These are phyloP conservation scores for Alaudala cheleensis DNA, from an alignment of 2,113 vertebrate species.

Conservation along the genomic window DNA sequence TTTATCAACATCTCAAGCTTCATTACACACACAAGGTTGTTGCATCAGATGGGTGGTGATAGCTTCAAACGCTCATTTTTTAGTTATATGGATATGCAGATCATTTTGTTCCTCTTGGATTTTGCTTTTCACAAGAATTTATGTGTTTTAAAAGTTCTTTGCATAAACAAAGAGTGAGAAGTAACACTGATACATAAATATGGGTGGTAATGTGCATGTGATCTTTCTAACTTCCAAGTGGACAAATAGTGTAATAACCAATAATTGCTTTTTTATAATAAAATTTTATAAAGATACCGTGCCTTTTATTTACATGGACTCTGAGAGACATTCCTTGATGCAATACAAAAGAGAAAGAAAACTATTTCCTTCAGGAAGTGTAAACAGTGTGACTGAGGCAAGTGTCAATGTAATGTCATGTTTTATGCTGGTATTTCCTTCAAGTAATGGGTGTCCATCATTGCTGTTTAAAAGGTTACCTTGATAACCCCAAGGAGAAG, in stretches of 20 bases:
- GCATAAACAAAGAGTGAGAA: background rate
- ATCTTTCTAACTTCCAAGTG: background rate
- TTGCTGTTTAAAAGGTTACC: background rate
- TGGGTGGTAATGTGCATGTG: background rate
- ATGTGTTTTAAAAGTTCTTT: background rate
- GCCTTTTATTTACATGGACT: background rate
- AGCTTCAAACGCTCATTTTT: background rate
- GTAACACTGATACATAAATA: background rate
- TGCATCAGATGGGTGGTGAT: background rate
- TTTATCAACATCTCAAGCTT: conserved; percentile 53
- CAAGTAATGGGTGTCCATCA: background rate
- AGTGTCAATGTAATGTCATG: background rate
- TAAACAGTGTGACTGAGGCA: background rate
- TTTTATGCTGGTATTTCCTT: background rate
- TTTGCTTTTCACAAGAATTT: background rate
- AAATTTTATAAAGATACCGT: background rate
- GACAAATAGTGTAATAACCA: background rate
- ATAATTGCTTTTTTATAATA: background rate
- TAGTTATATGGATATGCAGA: background rate
- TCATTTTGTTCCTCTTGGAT: background rate
- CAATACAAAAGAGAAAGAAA: background rate
- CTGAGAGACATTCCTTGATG: background rate
- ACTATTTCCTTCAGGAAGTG: background rate
- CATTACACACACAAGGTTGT: conserved; percentile 42
- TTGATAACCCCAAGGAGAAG: background rate